Base-by-base conservation (phyloP, 2,797 vertebrate genomes). In the Pangasius macronema region DNA sequence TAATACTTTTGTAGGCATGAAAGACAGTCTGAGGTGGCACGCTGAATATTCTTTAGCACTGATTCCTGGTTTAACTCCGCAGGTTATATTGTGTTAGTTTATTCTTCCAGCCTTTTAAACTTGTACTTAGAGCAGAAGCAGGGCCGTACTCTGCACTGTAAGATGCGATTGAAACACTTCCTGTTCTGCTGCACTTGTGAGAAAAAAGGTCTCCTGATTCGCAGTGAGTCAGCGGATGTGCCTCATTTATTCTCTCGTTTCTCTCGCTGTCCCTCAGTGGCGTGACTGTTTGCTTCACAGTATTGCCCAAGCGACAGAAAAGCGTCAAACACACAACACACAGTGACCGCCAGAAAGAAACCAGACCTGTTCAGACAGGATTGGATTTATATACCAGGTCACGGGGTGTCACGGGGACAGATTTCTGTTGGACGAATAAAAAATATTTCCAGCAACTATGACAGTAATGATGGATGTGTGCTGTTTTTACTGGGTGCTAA, bases 171-270 rank as follows among this genome's bases (percentile, higher is more conserved):
- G 82, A 68, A 83, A 83, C 82, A 83, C 63, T 83, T 70, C 82
- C 84, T 85, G 16, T 76, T 85, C 67, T 57, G 16, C 65, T 70
- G 67, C 13, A 33, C 51, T 53, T 16, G 51, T 53, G 1, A 87
- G 88, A 91, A 90, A 85, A 81, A 85, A 86, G 70, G 76, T 84
- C 80, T 85, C 85, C 88, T 70, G 82, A 68, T 53, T 68, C 51
- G 33, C 79, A 81, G 55, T 81, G 79, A 81, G 33, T 81, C 79
- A 81, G 18, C 53, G 30, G 20, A 20, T 42, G 36, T 46, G 39
- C 22, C 36, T 22, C 39, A 24, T 46, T 73, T 67, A 30, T 67
- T 16, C 30, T 18, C 30, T 7, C 30, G 5, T 18, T 36, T 33
- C 30, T 67, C 5, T 67, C 5, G 33, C 14, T 18, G 65, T 30